Conservation (phyloP, 2,888 invertebrate species). For the Hermaeophaga mercurialis region DNA sequence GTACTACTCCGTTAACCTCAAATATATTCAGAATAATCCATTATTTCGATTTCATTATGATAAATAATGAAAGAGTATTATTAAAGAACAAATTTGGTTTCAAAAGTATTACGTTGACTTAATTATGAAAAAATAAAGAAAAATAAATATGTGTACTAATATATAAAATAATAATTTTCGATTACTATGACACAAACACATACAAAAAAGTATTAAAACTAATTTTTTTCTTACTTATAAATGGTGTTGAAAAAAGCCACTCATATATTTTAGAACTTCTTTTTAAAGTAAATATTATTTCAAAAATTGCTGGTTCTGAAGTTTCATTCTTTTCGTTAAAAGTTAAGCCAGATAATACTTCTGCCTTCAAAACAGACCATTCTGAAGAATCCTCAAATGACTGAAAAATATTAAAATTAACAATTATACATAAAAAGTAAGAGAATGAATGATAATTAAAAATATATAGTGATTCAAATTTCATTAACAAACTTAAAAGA, state of each 20-base stretch:
- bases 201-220: no score
- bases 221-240: conserved; percentile 44
- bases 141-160: no score
- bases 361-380: conserved; percentile 43
- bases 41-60: no score
- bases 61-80: no score
- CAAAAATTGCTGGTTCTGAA: conserved; percentile 40
- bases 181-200: no score
- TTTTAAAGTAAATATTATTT: conserved; percentile 44
- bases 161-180: no score
- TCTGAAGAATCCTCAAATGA: conserved; percentile 37
- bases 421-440: no score
- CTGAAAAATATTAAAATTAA: no score
- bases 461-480: not conserved
- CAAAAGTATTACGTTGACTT: conserved; percentile 1
- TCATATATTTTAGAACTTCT: conserved; percentile 47
- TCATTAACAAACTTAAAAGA: no score
- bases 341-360: conserved; percentile 23
- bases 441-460: not conserved
- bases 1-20: no score
- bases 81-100: no score
- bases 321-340: conserved; percentile 12
- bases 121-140: not conserved
- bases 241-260: conserved; percentile 49
- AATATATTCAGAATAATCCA: no score